phyloP scores from a whole-genome alignment of 2,113 vertebrate genomes.

The Tragelaphus scriptus region DNA sequence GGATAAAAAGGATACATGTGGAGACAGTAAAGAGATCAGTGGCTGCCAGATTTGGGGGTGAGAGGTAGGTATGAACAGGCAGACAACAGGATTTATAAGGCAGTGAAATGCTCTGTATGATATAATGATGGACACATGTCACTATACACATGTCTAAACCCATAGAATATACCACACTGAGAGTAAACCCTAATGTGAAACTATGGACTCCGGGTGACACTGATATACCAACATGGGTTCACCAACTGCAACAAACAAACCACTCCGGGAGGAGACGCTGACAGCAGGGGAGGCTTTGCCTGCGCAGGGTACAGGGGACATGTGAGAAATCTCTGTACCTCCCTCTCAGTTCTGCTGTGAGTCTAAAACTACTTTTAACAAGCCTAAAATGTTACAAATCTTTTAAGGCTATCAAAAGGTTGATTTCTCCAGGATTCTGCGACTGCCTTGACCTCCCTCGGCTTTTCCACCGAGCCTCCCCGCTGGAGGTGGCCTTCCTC shows the following conservation, averaged over 20 bases:
- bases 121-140: neutral
- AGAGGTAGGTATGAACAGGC: neutral
- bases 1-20: neutral
- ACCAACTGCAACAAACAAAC: neutral
- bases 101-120: neutral
- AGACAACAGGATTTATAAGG: neutral
- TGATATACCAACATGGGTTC: neutral
- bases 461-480: neutral
- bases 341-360: neutral
- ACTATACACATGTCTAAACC: neutral
- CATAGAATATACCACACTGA: neutral
- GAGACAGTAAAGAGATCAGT: neutral
- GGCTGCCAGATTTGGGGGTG: neutral
- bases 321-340: neutral
- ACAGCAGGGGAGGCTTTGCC: neutral
- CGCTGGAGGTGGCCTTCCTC: neutral
- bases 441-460: neutral
- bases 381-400: neutral
- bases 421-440: neutral
- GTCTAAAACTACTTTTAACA: neutral
- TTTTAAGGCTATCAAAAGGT: neutral
- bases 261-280: neutral
- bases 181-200: neutral
- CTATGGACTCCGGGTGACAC: neutral
- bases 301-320: no score